These are phyloP conservation scores for Bryconaethiops microstoma DNA, from an alignment of 2,797 vertebrate species.

Conservation along the genomic window DNA sequence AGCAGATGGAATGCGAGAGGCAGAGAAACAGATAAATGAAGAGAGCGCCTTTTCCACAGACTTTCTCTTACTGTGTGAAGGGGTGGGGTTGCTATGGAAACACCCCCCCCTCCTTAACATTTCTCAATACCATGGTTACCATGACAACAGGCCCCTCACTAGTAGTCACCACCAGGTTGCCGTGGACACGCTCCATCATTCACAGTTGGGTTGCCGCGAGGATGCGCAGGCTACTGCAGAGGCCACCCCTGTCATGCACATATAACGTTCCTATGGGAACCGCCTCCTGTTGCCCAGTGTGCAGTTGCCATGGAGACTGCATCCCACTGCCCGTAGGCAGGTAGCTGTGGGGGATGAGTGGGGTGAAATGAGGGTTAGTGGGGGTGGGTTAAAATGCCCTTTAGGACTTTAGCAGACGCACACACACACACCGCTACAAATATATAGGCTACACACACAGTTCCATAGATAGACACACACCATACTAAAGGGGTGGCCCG, in stretches of 20 bases:
- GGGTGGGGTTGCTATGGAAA: constrained; percentile 74
- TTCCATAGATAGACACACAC: background rate
- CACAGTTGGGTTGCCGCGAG: constrained; percentile 3
- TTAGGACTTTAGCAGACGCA: constrained; percentile 35
- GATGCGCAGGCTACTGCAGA: constrained; percentile 39
- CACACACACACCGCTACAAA: background rate
- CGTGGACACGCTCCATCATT: constrained; percentile 45
- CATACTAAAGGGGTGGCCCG: background rate
- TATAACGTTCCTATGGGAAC: constrained; percentile 76
- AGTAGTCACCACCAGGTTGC: constrained; percentile 46
- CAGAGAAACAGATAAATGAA: background rate
- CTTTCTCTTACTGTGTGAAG: constrained; percentile 37
- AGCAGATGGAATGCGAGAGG: background rate
- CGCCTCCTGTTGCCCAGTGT: constrained; percentile 56
- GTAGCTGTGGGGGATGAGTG: constrained; percentile 45
- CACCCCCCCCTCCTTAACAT: constrained; percentile 62
- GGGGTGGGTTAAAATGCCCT: constrained; percentile 39
- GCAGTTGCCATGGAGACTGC: constrained; percentile 69
- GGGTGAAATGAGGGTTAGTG: constrained; percentile 50
- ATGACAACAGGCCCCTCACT: constrained; percentile 39
- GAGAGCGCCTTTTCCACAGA: constrained; percentile 21
- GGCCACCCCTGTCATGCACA: constrained; percentile 62
- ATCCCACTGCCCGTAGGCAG: constrained; percentile 41
- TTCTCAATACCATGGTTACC: constrained; percentile 54
- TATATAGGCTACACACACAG: background rate